Evolutionary conservation across 2,113 vertebrate genomes (phyloP).

Genomic region (Panthera uncia): DNA sequence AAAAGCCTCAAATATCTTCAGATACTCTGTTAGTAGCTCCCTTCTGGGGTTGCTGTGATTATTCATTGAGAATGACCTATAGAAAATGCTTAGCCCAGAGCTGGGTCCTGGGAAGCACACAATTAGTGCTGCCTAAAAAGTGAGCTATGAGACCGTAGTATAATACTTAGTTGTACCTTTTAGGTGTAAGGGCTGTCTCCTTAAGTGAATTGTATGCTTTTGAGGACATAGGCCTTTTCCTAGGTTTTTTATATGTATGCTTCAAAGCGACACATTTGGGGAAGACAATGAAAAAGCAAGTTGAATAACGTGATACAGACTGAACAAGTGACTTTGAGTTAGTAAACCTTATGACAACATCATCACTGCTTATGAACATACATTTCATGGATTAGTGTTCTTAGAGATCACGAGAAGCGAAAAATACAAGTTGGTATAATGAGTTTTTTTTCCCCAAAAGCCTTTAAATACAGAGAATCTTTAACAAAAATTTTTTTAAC

Average conservation of each 20-base stretch:
- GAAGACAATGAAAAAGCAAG: background rate
- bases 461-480: background rate
- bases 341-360: background rate
- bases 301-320: background rate
- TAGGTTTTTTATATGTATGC: background rate
- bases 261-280: background rate
- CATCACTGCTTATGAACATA: background rate
- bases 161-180: background rate
- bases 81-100: background rate
- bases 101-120: background rate
- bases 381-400: background rate
- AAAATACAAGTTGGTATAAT: background rate
- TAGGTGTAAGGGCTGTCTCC: background rate
- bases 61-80: background rate
- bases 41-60: background rate
- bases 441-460: background rate
- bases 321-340: background rate
- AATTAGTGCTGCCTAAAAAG: background rate
- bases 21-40: background rate
- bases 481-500: too few species aligned
- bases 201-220: background rate
- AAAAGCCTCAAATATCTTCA: background rate
- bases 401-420: background rate
- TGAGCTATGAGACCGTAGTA: background rate
- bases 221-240: background rate